Conservation (phyloP, 2,888 invertebrate species). For the Amphimallon solstitiale region DNA sequence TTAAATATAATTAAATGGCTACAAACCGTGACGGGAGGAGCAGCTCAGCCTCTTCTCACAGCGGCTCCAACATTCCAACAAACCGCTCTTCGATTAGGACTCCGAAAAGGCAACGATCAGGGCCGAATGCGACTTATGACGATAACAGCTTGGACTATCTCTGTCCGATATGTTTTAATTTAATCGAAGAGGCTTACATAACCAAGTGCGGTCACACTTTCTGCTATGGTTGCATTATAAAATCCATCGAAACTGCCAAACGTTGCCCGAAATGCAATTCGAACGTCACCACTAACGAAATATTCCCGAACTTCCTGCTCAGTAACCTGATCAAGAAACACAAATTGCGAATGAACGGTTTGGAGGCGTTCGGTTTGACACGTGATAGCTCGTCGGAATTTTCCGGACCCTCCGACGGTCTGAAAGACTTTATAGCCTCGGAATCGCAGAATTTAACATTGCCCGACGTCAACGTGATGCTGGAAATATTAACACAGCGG, state of each 20-base stretch:
- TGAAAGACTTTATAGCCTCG: slow-evolving; percentile 73
- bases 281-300: slow-evolving; percentile 74
- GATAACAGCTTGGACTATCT: slow-evolving; percentile 50
- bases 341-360: slow-evolving; percentile 66
- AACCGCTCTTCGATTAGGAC: slow-evolving; percentile 63
- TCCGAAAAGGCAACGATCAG: slow-evolving; percentile 64
- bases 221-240: slow-evolving; percentile 83
- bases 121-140: slow-evolving; percentile 70
- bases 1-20: slow-evolving; percentile 55
- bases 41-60: slow-evolving; percentile 62
- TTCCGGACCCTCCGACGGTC: slow-evolving; percentile 64
- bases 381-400: slow-evolving; percentile 62
- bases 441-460: slow-evolving; percentile 78
- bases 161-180: slow-evolving; percentile 76
- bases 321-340: slow-evolving; percentile 84
- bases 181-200: slow-evolving; percentile 89
- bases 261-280: slow-evolving; percentile 88
- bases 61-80: slow-evolving; percentile 58
- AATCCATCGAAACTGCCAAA: slow-evolving; percentile 72
- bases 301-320: slow-evolving; percentile 87
- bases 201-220: slow-evolving; percentile 94
- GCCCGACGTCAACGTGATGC: slow-evolving; percentile 83
- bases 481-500: slow-evolving; percentile 81
- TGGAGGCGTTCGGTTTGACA: slow-evolving; percentile 61
- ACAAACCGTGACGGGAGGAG: slow-evolving; percentile 63